These are phyloP conservation scores for Hoplodrina blanda DNA, from an alignment of 2,888 invertebrate genomes.

Conservation along the genomic window DNA sequence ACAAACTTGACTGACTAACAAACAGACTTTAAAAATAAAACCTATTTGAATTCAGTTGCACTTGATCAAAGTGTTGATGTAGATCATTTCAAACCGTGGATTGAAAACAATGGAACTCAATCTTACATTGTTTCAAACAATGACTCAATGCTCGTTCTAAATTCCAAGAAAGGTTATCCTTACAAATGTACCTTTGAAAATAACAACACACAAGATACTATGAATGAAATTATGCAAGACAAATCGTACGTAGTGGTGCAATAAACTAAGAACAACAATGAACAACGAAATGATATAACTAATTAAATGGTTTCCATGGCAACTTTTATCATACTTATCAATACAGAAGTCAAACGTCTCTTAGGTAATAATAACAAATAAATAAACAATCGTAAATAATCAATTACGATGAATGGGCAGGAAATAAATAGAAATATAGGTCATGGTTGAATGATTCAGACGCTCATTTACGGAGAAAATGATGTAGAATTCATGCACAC, in stretches of 20 bases:
- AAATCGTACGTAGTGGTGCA: conserved; percentile 28
- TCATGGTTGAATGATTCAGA: conserved; percentile 56
- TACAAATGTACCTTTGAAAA: conserved; percentile 15
- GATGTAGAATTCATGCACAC: conserved; percentile 20
- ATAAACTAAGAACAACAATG: conserved; percentile 33
- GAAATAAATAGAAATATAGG: conserved; percentile 55
- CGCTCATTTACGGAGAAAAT: conserved; percentile 34
- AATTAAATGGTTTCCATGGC: conserved; percentile 28
- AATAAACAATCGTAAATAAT: conserved; percentile 51
- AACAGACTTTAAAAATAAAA: conserved; percentile 24
- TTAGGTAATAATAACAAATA: conserved; percentile 33
- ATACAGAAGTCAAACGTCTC: conserved; percentile 37
- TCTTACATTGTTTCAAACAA: conserved; percentile 25
- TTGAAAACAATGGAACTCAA: conserved; percentile 21
- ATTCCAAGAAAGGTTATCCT: conserved; percentile 27
- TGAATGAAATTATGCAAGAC: conserved; percentile 53
- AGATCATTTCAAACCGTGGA: conserved; percentile 16
- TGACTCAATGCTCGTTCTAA: conserved; percentile 24
- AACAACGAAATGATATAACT: conserved; percentile 12
- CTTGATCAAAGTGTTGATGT: conserved; percentile 22
- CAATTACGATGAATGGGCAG: conserved; percentile 44
- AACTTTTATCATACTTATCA: conserved; percentile 38
- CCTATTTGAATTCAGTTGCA: conserved; percentile 13
- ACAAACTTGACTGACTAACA: conserved; percentile 67
- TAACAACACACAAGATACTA: conserved; percentile 6